phyloP scores from a whole-genome alignment of 1,140 invertebrate genomes.

The Drepana arcuata region DNA sequence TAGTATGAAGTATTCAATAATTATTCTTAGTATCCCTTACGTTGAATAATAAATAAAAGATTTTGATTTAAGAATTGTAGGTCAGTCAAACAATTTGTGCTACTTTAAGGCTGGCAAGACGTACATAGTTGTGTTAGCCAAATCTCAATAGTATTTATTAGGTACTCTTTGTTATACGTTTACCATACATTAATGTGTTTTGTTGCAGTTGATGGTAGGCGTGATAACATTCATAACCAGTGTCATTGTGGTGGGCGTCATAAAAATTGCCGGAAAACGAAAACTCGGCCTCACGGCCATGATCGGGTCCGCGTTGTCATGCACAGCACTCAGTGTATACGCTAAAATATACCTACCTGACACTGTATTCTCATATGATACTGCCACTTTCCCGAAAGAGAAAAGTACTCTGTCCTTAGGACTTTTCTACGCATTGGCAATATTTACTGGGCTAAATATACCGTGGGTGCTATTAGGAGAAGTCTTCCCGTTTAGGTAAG shows the following conservation, averaged over 20 bases:
- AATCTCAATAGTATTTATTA: no score
- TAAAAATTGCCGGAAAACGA: constrained; percentile 70
- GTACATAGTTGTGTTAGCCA: no score
- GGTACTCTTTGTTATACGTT: no score
- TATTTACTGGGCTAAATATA: constrained; percentile 40
- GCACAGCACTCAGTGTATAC: constrained; percentile 34
- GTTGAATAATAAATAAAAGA: no score
- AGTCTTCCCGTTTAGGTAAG: constrained; percentile 56
- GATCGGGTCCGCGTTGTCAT: constrained; percentile 28
- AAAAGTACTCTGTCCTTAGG: constrained; percentile 35
- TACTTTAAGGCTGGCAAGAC: no score
- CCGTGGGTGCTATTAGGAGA: constrained; percentile 58
- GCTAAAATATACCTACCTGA: constrained; percentile 26
- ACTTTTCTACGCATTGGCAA: constrained; percentile 37
- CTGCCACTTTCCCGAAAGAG: constrained; percentile 35
- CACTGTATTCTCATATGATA: constrained; percentile 45
- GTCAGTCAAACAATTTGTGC: no score
- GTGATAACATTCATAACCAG: constrained; percentile 41
- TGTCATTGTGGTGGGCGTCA: constrained; percentile 55
- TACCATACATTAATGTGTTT: no score
- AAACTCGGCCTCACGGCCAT: constrained; percentile 37
- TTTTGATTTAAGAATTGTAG: no score
- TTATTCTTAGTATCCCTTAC: no score
- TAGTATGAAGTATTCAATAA: no score
- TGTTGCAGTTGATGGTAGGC: constrained; percentile 56